Base-by-base conservation (phyloP, 1,140 invertebrate genomes). In the Branchinecta lynchi region DNA sequence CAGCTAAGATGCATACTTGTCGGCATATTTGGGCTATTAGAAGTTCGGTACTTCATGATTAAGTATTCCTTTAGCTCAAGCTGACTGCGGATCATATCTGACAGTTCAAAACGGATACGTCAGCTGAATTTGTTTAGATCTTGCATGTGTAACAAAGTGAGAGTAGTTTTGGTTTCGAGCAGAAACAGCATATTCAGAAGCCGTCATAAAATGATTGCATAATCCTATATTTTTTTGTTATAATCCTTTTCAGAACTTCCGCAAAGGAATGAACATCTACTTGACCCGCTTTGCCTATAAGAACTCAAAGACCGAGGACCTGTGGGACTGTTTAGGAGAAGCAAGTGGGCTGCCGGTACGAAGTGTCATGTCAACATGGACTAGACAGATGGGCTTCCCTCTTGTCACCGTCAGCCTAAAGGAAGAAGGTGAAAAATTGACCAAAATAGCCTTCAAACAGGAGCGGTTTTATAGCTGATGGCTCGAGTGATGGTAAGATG, bases 291-390 rank as follows among this genome's bases (percentile, higher is more conserved):
- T 75, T 66, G 67, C 74, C n/a, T 80, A 76, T 69, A 72, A 73
- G 9, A 77, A 76, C 66, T 78, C 79, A 12, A 70, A 73, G 44
- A 79, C 77, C 67, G 72, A 78, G 68, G 75, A 80, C 68, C 72
- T 80, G 8, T 80, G 76, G 77, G 17, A 70, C 43, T 72, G 73
- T 43, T 70, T 79, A n/a, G 72, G 67, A 73, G 60, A 70, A 74
- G 73, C 81, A 7, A 82, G 79, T 69, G 79, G 71, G 1, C 51
- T 60, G 17, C 79, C 81, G 43, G 78, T 85, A 6, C 72, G 71
- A 0, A 73, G 74, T 7, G 73, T 86, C 12, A 86, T 86, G 84
- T 77, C 75, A 10, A 79, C 78, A n/a, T 85, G 84, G 84, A 85
- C 83, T 0, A 77, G 78, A 70, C 82, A 85, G 73, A 83, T 82